Conservation (phyloP, 2,888 invertebrate species). For the Lepidochrysops patricia region DNA sequence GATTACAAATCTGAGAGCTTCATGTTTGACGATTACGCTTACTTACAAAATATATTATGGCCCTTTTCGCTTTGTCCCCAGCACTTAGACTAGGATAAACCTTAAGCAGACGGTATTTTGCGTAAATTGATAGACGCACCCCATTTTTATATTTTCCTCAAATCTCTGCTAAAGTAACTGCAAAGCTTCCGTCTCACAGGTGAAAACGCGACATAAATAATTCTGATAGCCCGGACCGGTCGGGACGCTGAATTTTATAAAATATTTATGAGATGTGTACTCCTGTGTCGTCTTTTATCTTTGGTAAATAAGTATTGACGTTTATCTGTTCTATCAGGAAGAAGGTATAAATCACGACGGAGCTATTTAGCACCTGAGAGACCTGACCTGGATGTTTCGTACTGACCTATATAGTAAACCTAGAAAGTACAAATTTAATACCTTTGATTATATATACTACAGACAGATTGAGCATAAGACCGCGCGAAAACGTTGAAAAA, state of each 20-base stretch:
- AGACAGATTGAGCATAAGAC: too few relatives aligned
- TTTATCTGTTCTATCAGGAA: conserved; percentile 9
- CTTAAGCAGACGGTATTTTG: background rate
- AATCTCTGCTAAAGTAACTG: conserved; percentile 11
- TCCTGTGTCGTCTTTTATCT: conserved; percentile 4
- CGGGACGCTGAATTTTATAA: conserved; percentile 10
- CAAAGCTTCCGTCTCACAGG: conserved; percentile 10
- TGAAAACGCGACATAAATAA: conserved; percentile 12
- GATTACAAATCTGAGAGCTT: too few relatives aligned
- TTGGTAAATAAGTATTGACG: conserved; percentile 11
- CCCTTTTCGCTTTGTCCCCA: background rate
- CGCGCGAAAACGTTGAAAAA: too few relatives aligned
- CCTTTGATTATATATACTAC: too few relatives aligned
- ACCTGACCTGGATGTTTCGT: background rate
- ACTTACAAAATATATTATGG: background rate
- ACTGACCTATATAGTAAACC: background rate
- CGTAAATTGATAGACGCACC: conserved; percentile 2
- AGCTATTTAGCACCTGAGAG: background rate
- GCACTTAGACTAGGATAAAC: background rate
- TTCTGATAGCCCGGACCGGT: conserved; percentile 8
- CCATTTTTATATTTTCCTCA: conserved; percentile 4
- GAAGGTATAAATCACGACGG: background rate
- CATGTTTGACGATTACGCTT: background rate
- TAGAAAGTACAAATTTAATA: background rate
- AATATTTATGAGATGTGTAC: background rate